Evolutionary conservation across 2,888 invertebrate species (phyloP).

Genomic region (Acrocera orbiculus): DNA sequence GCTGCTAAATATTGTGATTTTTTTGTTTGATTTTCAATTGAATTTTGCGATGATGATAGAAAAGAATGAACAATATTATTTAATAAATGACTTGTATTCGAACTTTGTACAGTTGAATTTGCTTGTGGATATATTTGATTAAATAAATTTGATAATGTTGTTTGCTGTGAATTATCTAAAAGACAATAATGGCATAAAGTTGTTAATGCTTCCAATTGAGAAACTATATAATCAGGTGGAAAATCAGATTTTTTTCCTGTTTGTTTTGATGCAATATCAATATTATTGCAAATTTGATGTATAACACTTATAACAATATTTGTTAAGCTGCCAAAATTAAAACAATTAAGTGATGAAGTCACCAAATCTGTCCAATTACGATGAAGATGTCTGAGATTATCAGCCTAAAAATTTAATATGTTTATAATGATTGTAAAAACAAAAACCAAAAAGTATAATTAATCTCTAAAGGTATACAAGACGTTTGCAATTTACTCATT

Average conservation of each 20-base stretch:
- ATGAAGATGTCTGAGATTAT: constrained; percentile 53
- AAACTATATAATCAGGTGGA: constrained; percentile 62
- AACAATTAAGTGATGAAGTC: constrained; percentile 61
- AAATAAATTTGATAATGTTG: constrained; percentile 36
- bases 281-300: constrained; percentile 51
- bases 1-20: constrained; percentile 35
- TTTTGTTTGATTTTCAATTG: constrained; percentile 19
- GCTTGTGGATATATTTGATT: constrained; percentile 37
- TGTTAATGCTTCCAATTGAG: constrained; percentile 59
- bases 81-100: constrained; percentile 53
- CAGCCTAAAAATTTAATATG: constrained; percentile 23
- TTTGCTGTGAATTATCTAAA: constrained; percentile 40
- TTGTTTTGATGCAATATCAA: constrained; percentile 42
- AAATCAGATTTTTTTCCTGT: constrained; percentile 22
- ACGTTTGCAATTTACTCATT: no score
- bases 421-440: not conserved
- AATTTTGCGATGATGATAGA: constrained; percentile 42
- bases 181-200: constrained; percentile 65
- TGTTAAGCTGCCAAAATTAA: constrained; percentile 51
- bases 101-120: constrained; percentile 35
- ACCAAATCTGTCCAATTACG: constrained; percentile 69
- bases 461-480: no score
- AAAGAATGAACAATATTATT: constrained; percentile 69
- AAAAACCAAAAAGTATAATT: not conserved
- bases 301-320: constrained; percentile 61